Conservation (phyloP, 2,113 vertebrate species). For the Aptenodytes forsteri region DNA sequence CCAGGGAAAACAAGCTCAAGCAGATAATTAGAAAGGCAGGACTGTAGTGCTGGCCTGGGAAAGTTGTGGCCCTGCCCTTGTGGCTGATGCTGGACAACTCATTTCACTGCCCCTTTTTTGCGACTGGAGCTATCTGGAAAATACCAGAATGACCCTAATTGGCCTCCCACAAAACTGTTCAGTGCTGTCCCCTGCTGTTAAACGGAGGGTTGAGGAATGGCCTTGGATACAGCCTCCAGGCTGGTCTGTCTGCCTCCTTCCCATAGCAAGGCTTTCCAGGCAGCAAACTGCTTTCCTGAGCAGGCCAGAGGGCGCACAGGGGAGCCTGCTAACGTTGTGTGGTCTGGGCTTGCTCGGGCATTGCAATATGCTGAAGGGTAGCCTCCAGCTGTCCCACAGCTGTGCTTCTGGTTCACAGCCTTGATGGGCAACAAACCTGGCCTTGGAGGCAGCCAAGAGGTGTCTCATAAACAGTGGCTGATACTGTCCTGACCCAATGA, state of each 20-base stretch:
- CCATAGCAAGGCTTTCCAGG: neutral
- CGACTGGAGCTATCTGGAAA: neutral
- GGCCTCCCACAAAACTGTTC: neutral
- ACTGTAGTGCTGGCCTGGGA: neutral
- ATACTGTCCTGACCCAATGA: neutral
- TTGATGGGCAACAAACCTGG: neutral
- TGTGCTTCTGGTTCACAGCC: neutral
- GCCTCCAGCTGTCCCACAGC: neutral
- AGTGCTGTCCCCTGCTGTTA: neutral
- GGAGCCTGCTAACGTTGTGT: neutral
- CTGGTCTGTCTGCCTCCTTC: neutral
- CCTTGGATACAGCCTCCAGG: neutral
- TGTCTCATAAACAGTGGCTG: neutral
- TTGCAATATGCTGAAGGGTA: neutral
- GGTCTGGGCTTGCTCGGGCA: neutral
- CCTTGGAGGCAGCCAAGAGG: neutral
- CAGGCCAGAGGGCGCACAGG: neutral
- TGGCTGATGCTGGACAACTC: neutral
- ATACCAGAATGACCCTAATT: neutral
- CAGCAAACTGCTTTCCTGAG: neutral
- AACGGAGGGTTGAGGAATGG: neutral
- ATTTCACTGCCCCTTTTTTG: neutral
- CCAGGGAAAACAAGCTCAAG: neutral
- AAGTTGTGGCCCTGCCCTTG: neutral
- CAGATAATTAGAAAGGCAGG: neutral